Conservation (phyloP, 2,113 vertebrate genomes). For the Lota lota region DNA sequence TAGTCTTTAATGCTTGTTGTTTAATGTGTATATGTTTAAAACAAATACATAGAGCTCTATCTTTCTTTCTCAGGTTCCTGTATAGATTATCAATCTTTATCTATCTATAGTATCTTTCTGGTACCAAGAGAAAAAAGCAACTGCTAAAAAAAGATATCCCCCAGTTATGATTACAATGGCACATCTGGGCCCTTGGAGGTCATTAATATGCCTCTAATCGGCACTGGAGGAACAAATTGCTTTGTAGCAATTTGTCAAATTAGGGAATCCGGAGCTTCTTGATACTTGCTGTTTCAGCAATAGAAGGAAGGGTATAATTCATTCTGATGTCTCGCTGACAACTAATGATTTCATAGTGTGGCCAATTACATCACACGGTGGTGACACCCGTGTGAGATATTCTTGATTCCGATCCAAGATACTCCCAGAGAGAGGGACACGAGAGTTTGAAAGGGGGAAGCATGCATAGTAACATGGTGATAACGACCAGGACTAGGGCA, state of each 20-base stretch:
- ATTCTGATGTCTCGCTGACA: constrained; percentile 14
- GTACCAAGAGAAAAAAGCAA: too few species aligned
- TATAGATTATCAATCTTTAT: too few species aligned
- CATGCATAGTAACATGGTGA: too few species aligned
- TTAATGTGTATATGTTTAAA: too few species aligned
- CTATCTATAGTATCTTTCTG: too few species aligned
- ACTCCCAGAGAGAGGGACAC: too few species aligned
- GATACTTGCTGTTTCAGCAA: constrained; percentile 26
- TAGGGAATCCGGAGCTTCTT: constrained; percentile 30
- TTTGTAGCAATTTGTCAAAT: constrained; percentile 48
- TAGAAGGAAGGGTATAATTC: constrained; percentile 6
- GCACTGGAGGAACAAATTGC: constrained; percentile 36
- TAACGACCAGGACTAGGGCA: too few species aligned
- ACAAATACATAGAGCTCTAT: too few species aligned
- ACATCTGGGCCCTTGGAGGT: constrained; percentile 39
- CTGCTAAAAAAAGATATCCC: constrained; percentile 1
- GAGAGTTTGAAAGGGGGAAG: too few species aligned
- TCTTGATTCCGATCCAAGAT: too few species aligned
- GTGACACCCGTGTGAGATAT: background rate
- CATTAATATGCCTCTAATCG: constrained; percentile 48
- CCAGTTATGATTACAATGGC: constrained; percentile 37
- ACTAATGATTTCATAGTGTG: constrained; percentile 19
- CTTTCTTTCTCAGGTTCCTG: too few species aligned
- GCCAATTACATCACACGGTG: background rate
- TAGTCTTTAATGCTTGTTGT: too few species aligned